Evolutionary conservation across 2,888 invertebrate species (phyloP).

Genomic region (Parelbella ahira): DNA sequence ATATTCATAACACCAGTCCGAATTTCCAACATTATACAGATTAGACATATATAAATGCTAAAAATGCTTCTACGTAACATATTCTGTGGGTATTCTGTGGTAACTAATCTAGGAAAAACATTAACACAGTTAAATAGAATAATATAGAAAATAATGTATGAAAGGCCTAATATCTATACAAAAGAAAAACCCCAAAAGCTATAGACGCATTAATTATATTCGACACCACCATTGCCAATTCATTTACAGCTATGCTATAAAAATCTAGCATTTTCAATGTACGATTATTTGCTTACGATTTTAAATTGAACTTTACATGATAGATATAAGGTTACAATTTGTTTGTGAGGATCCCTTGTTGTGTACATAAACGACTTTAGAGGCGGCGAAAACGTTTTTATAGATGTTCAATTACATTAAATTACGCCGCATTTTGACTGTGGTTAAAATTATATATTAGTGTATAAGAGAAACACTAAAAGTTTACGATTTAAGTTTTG

Average conservation of each 20-base stretch:
- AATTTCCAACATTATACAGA: too few species aligned
- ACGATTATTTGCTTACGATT: constrained; percentile 1
- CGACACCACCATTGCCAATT: constrained; percentile 5
- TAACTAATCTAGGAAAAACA: too few species aligned
- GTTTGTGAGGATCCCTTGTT: background rate
- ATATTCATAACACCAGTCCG: too few species aligned
- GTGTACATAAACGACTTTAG: constrained; percentile 14
- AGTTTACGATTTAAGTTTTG: constrained; percentile 14
- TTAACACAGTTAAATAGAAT: too few species aligned
- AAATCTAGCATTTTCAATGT: constrained; percentile 10
- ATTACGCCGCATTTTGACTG: constrained; percentile 19
- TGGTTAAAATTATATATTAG: constrained; percentile 15
- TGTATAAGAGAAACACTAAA: constrained; percentile 11
- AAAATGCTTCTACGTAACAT: too few species aligned
- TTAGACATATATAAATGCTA: too few species aligned
- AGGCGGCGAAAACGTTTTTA: constrained; percentile 21
- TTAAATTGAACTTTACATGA: background rate
- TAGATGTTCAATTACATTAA: constrained; percentile 13
- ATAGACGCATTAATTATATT: constrained; percentile 2
- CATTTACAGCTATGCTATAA: constrained; percentile 13
- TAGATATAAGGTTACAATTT: background rate
- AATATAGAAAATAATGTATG: too few species aligned
- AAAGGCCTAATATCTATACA: too few species aligned
- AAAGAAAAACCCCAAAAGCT: too few species aligned
- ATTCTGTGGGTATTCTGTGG: too few species aligned